Conservation (phyloP, 1,140 invertebrate genomes). For the Drosophila lacertosa region DNA sequence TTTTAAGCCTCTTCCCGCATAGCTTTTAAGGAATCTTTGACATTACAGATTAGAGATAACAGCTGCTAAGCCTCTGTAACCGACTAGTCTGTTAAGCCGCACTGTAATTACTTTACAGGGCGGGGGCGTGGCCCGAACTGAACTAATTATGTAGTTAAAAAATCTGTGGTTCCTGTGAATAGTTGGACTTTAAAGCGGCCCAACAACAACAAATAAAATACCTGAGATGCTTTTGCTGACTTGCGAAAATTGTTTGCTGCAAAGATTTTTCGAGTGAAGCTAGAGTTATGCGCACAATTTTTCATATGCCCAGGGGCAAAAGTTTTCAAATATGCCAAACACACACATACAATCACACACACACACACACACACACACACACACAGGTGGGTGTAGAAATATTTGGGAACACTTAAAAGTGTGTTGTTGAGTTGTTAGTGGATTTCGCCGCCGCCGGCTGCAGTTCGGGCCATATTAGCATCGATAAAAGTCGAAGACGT, state of each 20-base stretch:
- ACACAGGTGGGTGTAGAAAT: not conserved
- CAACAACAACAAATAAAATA: slow-evolving; percentile 15
- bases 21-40: too few relatives aligned
- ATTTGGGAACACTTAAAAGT: slow-evolving; percentile 48
- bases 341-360: slow-evolving; percentile 17
- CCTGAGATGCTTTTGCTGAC: slow-evolving; percentile 27
- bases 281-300: slow-evolving; percentile 53
- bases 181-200: slow-evolving; percentile 20
- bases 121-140: too few relatives aligned
- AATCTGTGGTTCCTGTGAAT: slow-evolving; percentile 20
- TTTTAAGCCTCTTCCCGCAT: too few relatives aligned
- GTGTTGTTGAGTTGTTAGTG: slow-evolving; percentile 28
- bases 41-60: too few relatives aligned
- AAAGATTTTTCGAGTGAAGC: slow-evolving; percentile 40
- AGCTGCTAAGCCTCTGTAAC: too few relatives aligned
- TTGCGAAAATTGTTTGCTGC: slow-evolving; percentile 44
- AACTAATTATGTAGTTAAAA: slow-evolving; percentile 41
- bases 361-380: slow-evolving; percentile 14
- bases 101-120: too few relatives aligned
- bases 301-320: slow-evolving; percentile 39
- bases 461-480: slow-evolving; percentile 67
- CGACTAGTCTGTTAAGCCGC: too few relatives aligned
- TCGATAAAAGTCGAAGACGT: slow-evolving; percentile 74
- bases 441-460: slow-evolving; percentile 54
- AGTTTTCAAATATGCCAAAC: slow-evolving; percentile 53